Base-by-base conservation (phyloP, 1,140 invertebrate genomes). In the Aethina tumida region DNA sequence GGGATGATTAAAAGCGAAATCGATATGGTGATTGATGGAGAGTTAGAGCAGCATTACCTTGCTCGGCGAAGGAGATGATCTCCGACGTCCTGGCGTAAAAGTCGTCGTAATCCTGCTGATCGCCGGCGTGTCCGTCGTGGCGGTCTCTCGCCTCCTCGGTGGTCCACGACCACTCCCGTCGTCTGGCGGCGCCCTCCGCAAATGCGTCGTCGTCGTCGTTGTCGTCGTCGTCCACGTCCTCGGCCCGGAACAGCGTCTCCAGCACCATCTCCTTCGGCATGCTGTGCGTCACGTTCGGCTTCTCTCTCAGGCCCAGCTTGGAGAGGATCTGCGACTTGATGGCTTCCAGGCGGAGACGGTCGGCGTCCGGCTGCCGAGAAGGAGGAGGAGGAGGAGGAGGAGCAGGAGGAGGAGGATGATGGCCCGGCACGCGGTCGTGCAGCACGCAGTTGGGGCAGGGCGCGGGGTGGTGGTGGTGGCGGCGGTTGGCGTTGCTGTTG, bases 11-110 rank as follows among this genome's bases (percentile, higher is more conserved):
- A n/a, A n/a, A n/a, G n/a, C n/a, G n/a, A n/a, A n/a, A n/a, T n/a
- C n/a, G n/a, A n/a, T n/a, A n/a, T n/a, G n/a, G n/a, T n/a, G n/a
- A n/a, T n/a, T n/a, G n/a, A n/a, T n/a, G n/a, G n/a, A 5, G 29
- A 4, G 9, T 3, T 31, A 31, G 5, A 31, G 29, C 14, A 21
- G n/a, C 62, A 70, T 73, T 66, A 84, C 83, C 83, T 63, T 76
- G 75, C 58, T 85, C 82, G 4, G 81, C 81, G 56, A 87, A 87
- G 8, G 79, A 77, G 48, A 86, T 84, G 50, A 87, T 84, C 62
- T 86, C 82, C 15, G 80, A 80, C 4, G 82, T 84, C 41, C 75
- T 74, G 7, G 77, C 82, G 60, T 81, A 83, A 54, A 80, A 84
- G 49, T 84, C 81, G 52, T 84, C 81, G 9, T 68, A 62, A 36